Evolutionary conservation across 2,797 vertebrate genomes (phyloP), one percentile per base, ranked within the genome.

Genomic region (Microhierax caerulescens): DNA sequence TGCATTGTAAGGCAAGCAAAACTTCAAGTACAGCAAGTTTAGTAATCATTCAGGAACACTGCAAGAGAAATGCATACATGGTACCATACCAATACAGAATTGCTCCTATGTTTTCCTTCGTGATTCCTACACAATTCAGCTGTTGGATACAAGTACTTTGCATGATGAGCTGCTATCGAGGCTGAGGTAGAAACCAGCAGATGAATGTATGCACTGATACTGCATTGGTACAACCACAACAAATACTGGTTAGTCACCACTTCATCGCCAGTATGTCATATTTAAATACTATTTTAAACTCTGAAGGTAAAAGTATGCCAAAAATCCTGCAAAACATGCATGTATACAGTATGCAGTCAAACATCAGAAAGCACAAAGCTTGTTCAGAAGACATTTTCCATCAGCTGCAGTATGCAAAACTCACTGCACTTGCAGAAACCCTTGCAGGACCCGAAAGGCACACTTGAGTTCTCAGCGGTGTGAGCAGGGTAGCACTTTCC

Each of bases 401-500:
- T 27, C 53, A 72, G 45, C 39, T 41, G 14, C 27, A 51, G 11
- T 1, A 54, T 1, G 2, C 20, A 65, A 43, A 95, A 37, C 23
- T 22, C 47, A 11, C 0, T 6, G 24, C 21, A 9, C 16, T 18
- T 43, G 32, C 63, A 60, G 45, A 86, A 90, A 34, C 11, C 43
- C 73, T 11, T 50, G 30, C 32, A 68, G 13, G 21, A 65, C 22
- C 19, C 13, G 1, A 61, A 69, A 77, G 37, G 27, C 34, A 37
- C 37, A 27, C 0, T 0, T 0, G 0, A 64, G 72, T 30, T 36
- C 28, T 11, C 41, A 37, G 85, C 43, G 63, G 43, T 2, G 1
- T 1, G 7, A 79, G 57, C 51, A 37, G 37, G 47, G 7, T 2
- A 57, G 37, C 51, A 13, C 37, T 36, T 79, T 47, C 69, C 61